phyloP scores from a whole-genome alignment of 2,797 vertebrate genomes.

The Heteromormyrus szaboi region DNA sequence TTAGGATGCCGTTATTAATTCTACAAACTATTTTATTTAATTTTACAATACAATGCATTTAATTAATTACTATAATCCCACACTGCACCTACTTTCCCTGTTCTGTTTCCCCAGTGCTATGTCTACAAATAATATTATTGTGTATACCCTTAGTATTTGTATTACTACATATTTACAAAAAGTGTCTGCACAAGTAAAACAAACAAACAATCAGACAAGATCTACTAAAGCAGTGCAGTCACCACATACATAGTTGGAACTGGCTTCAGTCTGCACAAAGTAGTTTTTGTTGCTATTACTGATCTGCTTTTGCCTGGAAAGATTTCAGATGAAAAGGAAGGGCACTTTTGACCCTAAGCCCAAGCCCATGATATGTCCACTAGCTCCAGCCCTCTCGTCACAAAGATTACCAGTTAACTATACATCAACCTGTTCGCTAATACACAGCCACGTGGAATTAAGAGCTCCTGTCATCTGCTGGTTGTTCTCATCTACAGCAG shows the following conservation, averaged over 20 bases:
- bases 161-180: not conserved
- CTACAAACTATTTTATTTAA: not conserved
- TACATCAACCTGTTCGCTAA: conserved; percentile 28
- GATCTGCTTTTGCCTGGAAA: not conserved
- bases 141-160: not conserved
- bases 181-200: not conserved
- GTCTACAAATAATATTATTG: not conserved
- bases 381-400: conserved; percentile 11
- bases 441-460: conserved; percentile 27
- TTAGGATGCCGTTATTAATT: not conserved
- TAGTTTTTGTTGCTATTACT: not conserved
- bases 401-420: conserved; percentile 31
- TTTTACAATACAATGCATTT: not conserved
- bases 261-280: not conserved
- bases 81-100: not conserved
- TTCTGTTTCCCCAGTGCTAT: not conserved
- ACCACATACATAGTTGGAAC: not conserved
- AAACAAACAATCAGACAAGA: not conserved
- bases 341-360: not conserved
- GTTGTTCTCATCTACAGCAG: conserved; percentile 36
- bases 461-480: conserved; percentile 34
- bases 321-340: not conserved
- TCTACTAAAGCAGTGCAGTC: not conserved
- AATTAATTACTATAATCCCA: not conserved
- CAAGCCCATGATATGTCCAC: not conserved